phyloP scores from a whole-genome alignment of 2,797 vertebrate genomes.

The Pelochelys cantorii region DNA sequence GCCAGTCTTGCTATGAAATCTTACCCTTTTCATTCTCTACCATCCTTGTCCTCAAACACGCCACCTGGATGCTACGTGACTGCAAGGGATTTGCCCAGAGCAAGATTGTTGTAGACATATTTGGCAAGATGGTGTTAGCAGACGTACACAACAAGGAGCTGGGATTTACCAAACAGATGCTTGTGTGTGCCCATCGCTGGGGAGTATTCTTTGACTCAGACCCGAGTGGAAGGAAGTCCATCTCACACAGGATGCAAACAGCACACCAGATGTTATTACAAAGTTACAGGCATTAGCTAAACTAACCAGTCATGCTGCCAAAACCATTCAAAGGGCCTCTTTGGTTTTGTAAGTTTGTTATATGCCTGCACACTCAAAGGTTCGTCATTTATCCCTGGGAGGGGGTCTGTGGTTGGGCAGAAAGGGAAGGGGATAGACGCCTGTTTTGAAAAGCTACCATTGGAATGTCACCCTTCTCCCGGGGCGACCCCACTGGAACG shows the following conservation, averaged over 20 bases:
- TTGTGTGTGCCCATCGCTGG: background rate
- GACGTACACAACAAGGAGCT: background rate
- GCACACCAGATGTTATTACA: slow-evolving; percentile 29
- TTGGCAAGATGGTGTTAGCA: slow-evolving; percentile 9
- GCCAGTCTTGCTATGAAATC: background rate
- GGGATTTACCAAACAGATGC: background rate
- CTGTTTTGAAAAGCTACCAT: background rate
- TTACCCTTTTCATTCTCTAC: background rate
- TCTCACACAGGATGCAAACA: slow-evolving; percentile 15
- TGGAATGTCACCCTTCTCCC: background rate
- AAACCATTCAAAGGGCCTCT: slow-evolving; percentile 31
- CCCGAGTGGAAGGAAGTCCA: background rate
- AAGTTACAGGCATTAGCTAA: slow-evolving; percentile 48
- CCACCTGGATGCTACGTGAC: background rate
- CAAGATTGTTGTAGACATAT: background rate
- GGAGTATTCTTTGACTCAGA: background rate
- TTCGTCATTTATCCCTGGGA: background rate
- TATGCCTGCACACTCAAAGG: slow-evolving; percentile 9
- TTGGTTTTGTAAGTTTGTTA: slow-evolving; percentile 25
- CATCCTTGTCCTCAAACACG: background rate
- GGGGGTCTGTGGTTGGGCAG: background rate
- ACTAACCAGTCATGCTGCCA: background rate
- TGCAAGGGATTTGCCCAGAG: background rate
- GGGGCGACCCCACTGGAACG: background rate
- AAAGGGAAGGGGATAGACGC: background rate